A percentile compares a stretch with the other conserved stretches of the same genome.
Conservation (phyloP, 2,888 invertebrate species). For the Acrobeloides nanus region DNA sequence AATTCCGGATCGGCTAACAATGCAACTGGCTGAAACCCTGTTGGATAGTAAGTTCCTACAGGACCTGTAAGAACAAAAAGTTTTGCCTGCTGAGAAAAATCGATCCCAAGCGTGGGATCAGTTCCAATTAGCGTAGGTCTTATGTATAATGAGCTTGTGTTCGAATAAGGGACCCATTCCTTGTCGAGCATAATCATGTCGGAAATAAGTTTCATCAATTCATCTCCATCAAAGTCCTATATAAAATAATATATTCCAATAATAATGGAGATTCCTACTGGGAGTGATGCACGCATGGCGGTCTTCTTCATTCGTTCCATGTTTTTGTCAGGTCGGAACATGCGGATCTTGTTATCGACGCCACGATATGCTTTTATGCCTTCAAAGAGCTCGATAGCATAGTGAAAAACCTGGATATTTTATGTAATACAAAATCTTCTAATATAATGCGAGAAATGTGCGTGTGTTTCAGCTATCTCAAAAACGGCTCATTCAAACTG, state of each 20-base stretch:
- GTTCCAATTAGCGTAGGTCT: constrained; percentile 91
- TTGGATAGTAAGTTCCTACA: constrained; percentile 81
- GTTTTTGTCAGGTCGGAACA: constrained; percentile 90
- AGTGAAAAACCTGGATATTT: constrained; percentile 61
- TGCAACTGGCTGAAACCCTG: constrained; percentile 64
- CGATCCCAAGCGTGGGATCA: constrained; percentile 89
- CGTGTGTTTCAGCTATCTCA: too few relatives aligned
- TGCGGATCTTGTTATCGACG: constrained; percentile 77
- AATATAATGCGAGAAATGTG: too few relatives aligned
- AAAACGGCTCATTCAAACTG: too few relatives aligned
- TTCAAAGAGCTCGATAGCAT: constrained; percentile 75
- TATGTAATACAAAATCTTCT: too few relatives aligned
- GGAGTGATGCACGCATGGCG: constrained; percentile 75
- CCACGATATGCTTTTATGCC: constrained; percentile 95
- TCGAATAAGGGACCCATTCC: constrained; percentile 90
- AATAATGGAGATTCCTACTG: constrained; percentile 60
- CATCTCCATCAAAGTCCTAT: constrained; percentile 72
- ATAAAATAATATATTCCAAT: too few relatives aligned
- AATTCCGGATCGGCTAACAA: constrained; percentile 84
- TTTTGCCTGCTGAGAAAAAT: constrained; percentile 75
- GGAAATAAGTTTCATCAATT: constrained; percentile 75
- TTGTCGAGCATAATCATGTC: constrained; percentile 81
- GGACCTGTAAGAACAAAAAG: constrained; percentile 85
- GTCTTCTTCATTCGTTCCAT: constrained; percentile 84
- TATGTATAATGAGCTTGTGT: constrained; percentile 80